A percentile compares a stretch with the other conserved stretches of the same genome.
These are phyloP conservation scores for Lota lota DNA, from an alignment of 2,113 vertebrate species.

Conservation along the genomic window DNA sequence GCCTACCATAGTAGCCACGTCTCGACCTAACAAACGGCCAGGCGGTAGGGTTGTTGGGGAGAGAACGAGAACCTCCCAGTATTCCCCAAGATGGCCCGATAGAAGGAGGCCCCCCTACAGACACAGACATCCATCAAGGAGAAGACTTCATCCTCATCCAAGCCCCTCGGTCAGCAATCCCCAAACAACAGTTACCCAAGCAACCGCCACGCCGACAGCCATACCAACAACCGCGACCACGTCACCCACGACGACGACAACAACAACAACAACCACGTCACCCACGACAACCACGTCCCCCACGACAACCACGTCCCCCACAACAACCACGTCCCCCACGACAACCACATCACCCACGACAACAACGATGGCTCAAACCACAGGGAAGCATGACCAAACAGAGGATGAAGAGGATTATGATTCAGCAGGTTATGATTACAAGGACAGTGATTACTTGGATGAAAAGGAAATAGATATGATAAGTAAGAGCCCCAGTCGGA, in stretches of 20 bases:
- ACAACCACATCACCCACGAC: slow-evolving; percentile 3
- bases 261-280: slow-evolving; percentile 19
- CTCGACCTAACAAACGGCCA: slow-evolving; percentile 17
- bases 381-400: slow-evolving; percentile 32
- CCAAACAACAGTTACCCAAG: slow-evolving; percentile 29
- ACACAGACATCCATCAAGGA: slow-evolving; percentile 58
- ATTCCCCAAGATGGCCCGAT: slow-evolving; percentile 39
- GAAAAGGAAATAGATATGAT: slow-evolving; percentile 18
- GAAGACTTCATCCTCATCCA: slow-evolving; percentile 42
- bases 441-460: slow-evolving; percentile 23
- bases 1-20: slow-evolving; percentile 7
- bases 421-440: slow-evolving; percentile 33
- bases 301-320: slow-evolving; percentile 39
- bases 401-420: slow-evolving; percentile 30
- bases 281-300: slow-evolving; percentile 23
- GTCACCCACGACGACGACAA: not conserved
- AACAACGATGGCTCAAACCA: slow-evolving; percentile 25
- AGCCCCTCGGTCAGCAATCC: slow-evolving; percentile 40
- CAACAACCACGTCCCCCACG: no score
- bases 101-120: slow-evolving; percentile 61
- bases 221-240: not conserved
- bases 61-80: slow-evolving; percentile 35
- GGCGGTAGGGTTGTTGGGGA: slow-evolving; percentile 31
- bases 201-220: slow-evolving; percentile 16
- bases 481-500: slow-evolving; percentile 10